Conservation (phyloP, 1,140 invertebrate genomes). For the Zaprionus taronus region DNA sequence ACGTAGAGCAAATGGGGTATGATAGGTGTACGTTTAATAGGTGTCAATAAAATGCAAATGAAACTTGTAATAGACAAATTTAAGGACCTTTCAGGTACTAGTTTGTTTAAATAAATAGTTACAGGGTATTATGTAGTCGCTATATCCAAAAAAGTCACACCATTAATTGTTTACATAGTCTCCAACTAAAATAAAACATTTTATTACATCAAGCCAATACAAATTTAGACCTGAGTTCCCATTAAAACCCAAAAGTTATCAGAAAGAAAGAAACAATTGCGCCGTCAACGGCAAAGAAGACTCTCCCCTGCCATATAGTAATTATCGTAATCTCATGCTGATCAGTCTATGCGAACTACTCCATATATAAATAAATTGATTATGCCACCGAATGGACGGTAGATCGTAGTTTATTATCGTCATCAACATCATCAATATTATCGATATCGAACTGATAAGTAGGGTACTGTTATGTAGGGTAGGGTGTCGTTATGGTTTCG, state of each 20-base stretch:
- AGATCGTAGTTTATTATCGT: constrained; percentile 8
- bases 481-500: neutral
- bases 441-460: constrained; percentile 5
- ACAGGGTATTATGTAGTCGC: neutral
- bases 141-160: neutral
- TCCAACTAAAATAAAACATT: neutral
- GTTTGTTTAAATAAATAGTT: neutral
- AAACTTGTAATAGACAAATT: neutral
- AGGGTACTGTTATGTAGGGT: neutral
- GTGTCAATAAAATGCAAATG: too few species aligned
- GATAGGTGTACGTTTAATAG: too few species aligned
- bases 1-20: too few species aligned
- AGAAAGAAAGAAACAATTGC: neutral
- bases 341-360: neutral
- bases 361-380: neutral
- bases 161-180: neutral
- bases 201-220: neutral
- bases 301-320: neutral
- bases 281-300: neutral
- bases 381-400: constrained; percentile 1
- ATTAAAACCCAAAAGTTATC: neutral
- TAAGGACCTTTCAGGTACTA: neutral
- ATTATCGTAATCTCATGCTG: constrained; percentile 2
- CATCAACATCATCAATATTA: neutral
- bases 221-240: neutral